Evolutionary conservation across 2,113 vertebrate species (phyloP).

Genomic region (Festucalex cinctus): DNA sequence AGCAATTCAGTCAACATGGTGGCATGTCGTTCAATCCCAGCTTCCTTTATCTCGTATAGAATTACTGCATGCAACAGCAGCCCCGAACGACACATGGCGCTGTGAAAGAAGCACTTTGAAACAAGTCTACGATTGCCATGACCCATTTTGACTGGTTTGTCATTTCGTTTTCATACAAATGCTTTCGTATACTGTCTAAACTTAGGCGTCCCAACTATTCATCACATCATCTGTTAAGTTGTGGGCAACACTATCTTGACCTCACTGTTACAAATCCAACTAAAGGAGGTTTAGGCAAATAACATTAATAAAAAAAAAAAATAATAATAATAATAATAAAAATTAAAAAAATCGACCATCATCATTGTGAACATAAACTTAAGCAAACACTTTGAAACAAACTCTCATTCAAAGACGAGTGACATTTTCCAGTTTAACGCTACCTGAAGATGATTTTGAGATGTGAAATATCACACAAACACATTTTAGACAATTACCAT

Average conservation of each 20-base stretch:
- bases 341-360: neutral
- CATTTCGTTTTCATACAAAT: conserved; percentile 61
- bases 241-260: conserved; percentile 32
- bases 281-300: conserved; percentile 26
- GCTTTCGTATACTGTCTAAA: conserved; percentile 67
- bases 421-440: neutral
- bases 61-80: neutral
- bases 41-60: neutral
- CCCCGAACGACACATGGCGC: neutral
- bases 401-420: neutral
- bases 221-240: conserved; percentile 63
- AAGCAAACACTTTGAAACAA: too few relatives aligned
- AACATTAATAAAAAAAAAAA: conserved; percentile 21
- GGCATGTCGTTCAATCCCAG: neutral
- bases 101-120: conserved; percentile 9
- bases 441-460: neutral
- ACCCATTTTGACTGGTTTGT: conserved; percentile 48
- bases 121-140: conserved; percentile 2
- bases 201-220: conserved; percentile 61
- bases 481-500: neutral
- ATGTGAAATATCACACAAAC: neutral
- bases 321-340: conserved; percentile 21
- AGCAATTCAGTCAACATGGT: neutral
- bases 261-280: conserved; percentile 4
- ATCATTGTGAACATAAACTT: too few relatives aligned